Evolutionary conservation across 2,888 invertebrate species (phyloP).

Genomic region (Rhogogaster chlorosoma): DNA sequence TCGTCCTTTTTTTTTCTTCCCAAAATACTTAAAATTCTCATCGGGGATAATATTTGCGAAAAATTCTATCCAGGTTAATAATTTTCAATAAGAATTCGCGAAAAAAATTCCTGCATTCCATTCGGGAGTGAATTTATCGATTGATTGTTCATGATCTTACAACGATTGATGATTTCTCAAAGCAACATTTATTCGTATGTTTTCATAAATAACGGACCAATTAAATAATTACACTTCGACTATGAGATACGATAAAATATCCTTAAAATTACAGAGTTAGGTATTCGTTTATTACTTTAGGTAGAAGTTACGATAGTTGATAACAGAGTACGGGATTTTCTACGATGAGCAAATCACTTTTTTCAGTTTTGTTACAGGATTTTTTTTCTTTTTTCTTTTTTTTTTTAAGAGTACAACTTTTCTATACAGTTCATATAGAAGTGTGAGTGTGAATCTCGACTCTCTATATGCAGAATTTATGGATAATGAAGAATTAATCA

Average conservation of each 20-base stretch:
- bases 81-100: background rate
- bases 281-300: conserved; percentile 24
- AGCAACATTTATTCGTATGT: conserved; percentile 23
- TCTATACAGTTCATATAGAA: background rate
- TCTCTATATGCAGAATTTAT: background rate
- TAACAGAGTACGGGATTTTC: background rate
- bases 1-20: background rate
- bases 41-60: too few species aligned
- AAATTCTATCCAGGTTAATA: background rate
- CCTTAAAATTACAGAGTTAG: conserved; percentile 1
- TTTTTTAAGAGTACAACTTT: background rate
- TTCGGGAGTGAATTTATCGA: background rate
- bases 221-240: conserved; percentile 48
- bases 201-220: conserved; percentile 51
- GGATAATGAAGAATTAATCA: background rate
- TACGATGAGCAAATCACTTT: background rate
- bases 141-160: background rate
- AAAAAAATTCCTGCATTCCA: background rate
- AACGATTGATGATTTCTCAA: conserved; percentile 34
- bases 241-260: conserved; percentile 17
- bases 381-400: background rate
- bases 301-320: background rate
- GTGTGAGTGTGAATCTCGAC: background rate
- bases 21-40: background rate
- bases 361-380: background rate